Evolutionary conservation across 2,113 vertebrate species (phyloP).

Genomic region (Salvelinus namaycush): DNA sequence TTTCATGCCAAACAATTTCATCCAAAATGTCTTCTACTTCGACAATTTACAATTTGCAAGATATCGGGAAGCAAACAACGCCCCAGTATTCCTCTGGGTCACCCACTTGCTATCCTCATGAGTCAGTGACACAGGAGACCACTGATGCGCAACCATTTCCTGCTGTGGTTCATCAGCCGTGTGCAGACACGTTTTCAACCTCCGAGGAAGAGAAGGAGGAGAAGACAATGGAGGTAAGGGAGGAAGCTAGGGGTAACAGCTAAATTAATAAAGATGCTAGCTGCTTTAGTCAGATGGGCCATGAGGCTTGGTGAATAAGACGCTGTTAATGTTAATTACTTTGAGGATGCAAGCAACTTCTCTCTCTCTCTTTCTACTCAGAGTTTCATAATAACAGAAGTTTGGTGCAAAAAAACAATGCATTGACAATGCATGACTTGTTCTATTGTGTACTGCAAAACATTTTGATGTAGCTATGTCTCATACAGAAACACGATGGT

Average conservation of each 20-base stretch:
- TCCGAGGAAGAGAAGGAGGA: slow-evolving; percentile 2
- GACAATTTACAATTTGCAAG: not conserved
- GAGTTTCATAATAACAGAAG: too few species aligned
- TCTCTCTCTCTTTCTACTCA: too few species aligned
- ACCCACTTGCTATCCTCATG: not conserved
- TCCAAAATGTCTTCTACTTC: not conserved
- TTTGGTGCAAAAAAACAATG: too few species aligned
- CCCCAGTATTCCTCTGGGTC: not conserved
- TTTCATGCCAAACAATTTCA: too few species aligned
- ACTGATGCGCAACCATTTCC: slow-evolving; percentile 2
- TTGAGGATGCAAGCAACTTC: too few species aligned
- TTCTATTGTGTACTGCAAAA: not conserved
- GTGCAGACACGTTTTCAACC: slow-evolving; percentile 3
- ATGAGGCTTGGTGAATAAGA: not conserved
- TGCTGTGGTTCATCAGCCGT: not conserved
- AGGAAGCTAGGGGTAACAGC: not conserved
- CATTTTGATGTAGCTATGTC: not conserved
- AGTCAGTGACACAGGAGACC: slow-evolving; percentile 6
- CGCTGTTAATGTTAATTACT: not conserved
- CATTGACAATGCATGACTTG: too few species aligned
- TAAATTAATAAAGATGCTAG: not conserved
- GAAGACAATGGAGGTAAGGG: slow-evolving; percentile 55
- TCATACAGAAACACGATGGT: slow-evolving; percentile 60
- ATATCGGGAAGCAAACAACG: slow-evolving; percentile 20
- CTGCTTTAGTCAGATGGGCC: not conserved